Evolutionary conservation across 2,113 vertebrate species (phyloP).

Genomic region (Gorsachius goisagi): DNA sequence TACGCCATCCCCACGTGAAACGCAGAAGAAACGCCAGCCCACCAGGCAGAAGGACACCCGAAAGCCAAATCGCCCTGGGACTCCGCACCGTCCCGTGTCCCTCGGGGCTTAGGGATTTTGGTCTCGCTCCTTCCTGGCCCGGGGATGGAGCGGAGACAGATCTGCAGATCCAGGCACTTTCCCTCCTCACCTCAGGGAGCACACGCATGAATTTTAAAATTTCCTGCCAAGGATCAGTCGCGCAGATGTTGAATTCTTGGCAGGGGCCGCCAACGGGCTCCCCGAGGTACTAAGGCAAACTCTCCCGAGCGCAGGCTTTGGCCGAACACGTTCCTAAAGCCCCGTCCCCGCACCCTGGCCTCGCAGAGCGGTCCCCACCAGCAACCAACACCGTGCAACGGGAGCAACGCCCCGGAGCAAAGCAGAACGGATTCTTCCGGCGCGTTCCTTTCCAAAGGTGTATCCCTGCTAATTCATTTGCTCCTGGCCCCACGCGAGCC

Average conservation of each 20-base stretch:
- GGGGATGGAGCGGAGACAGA: neutral
- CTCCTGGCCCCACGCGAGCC: neutral
- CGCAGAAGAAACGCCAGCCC: neutral
- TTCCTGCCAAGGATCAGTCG: slow-evolving; percentile 8
- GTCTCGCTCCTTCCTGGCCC: neutral
- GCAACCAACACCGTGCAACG: accelerated
- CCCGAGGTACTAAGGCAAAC: neutral
- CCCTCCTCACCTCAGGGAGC: neutral
- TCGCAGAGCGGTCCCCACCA: accelerated
- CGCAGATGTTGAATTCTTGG: slow-evolving; percentile 51
- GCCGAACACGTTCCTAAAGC: neutral
- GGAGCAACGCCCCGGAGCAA: neutral
- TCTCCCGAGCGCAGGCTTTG: neutral
- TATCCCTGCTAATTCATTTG: neutral
- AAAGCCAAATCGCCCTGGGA: neutral
- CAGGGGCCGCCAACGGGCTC: neutral
- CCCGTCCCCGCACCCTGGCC: neutral
- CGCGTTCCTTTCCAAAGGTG: neutral
- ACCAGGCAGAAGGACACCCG: neutral
- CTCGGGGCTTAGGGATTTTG: accelerated
- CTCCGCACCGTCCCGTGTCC: accelerated
- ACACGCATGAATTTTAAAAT: neutral
- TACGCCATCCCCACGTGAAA: accelerated
- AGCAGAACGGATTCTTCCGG: neutral
- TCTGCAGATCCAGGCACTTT: neutral